Conservation (phyloP, 2,797 vertebrate genomes). For the Crenichthys baileyi region DNA sequence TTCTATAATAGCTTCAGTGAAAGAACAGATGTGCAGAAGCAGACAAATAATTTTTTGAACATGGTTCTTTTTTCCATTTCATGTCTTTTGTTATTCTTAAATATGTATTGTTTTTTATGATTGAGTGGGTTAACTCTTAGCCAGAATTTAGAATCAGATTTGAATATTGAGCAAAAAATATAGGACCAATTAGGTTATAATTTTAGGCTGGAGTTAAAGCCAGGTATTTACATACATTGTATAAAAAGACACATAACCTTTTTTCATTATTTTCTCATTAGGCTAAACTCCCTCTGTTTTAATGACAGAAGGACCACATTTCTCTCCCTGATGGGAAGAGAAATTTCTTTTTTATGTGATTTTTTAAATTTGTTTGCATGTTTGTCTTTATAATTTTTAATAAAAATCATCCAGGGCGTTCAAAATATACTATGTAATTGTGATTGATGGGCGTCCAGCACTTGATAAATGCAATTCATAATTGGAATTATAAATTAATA, state of each 20-base stretch:
- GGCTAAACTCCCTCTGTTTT: not conserved
- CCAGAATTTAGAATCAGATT: not conserved
- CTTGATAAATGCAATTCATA: too few species aligned
- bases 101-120: constrained; percentile 16
- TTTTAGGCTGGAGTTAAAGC: not conserved
- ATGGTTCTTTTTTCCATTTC: constrained; percentile 22
- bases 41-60: constrained; percentile 2
- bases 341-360: not conserved
- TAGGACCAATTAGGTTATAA: not conserved
- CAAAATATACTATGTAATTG: too few species aligned
- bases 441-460: too few species aligned
- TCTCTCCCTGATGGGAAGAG: not conserved
- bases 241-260: not conserved
- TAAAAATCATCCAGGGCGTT: too few species aligned
- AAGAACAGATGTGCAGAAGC: not conserved
- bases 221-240: not conserved
- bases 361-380: not conserved
- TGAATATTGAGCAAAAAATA: not conserved
- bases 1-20: not conserved
- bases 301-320: not conserved
- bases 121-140: too few species aligned
- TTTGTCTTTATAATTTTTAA: not conserved
- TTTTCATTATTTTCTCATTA: not conserved
- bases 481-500: too few species aligned
- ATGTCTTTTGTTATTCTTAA: constrained; percentile 10